These are phyloP conservation scores for Drosophila mojavensis DNA, from an alignment of 1,140 invertebrate species.

Conservation along the genomic window DNA sequence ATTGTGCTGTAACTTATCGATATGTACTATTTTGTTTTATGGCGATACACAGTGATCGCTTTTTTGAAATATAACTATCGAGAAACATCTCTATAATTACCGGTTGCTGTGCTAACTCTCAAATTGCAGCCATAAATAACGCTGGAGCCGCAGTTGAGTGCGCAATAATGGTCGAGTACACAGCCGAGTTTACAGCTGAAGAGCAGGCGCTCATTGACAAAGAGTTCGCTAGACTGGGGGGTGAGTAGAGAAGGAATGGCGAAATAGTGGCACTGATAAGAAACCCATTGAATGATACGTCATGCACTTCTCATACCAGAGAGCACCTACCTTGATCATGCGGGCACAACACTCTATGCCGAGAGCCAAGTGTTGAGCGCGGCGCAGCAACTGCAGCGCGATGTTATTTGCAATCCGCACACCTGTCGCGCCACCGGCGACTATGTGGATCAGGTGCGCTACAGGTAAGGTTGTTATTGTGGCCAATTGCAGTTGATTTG, in stretches of 20 bases:
- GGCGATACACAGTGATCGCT: not conserved
- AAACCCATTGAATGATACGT: not conserved
- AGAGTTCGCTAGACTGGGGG: slow-evolving; percentile 85
- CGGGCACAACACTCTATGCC: slow-evolving; percentile 93
- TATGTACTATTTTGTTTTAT: not conserved
- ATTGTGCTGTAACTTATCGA: not conserved
- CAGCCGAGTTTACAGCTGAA: slow-evolving; percentile 74
- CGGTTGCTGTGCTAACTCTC: slow-evolving; percentile 10
- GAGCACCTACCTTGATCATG: slow-evolving; percentile 95
- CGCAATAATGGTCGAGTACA: slow-evolving; percentile 42
- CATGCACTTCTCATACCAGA: slow-evolving; percentile 84
- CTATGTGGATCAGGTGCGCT: slow-evolving; percentile 92
- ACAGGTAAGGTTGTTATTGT: slow-evolving; percentile 85
- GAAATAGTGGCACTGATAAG: slow-evolving; percentile 55
- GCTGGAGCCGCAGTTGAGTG: slow-evolving; percentile 6
- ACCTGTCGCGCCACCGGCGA: slow-evolving; percentile 91
- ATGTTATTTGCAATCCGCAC: slow-evolving; percentile 96
- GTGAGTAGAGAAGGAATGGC: slow-evolving; percentile 84
- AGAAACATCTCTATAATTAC: slow-evolving; percentile 20
- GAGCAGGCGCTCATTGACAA: slow-evolving; percentile 84
- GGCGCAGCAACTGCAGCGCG: slow-evolving; percentile 87
- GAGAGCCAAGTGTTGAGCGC: slow-evolving; percentile 89
- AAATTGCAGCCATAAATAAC: slow-evolving; percentile 39
- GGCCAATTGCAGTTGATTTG: too few relatives aligned
- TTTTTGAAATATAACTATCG: slow-evolving; percentile 1